These are phyloP conservation scores for Frankliniella intonsa DNA, from an alignment of 2,888 invertebrate genomes.

Conservation along the genomic window DNA sequence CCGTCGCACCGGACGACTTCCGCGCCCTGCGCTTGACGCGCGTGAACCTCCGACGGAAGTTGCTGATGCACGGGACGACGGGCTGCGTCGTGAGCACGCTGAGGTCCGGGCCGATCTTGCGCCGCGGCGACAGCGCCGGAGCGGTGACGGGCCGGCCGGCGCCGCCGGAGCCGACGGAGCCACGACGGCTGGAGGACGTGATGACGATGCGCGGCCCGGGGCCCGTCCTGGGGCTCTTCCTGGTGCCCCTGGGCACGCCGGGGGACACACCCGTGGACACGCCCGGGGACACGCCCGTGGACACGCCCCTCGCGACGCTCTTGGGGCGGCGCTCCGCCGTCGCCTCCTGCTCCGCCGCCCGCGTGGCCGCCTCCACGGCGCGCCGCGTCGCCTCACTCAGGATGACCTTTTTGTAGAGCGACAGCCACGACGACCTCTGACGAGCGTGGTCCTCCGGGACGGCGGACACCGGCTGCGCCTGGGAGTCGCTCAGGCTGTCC, in stretches of 20 bases:
- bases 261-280: background rate
- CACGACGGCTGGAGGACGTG: background rate
- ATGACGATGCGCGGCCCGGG: background rate
- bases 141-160: background rate
- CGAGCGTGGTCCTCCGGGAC: background rate
- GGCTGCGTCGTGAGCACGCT: background rate
- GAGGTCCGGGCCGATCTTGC: background rate
- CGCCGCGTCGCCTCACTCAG: background rate
- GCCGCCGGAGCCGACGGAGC: background rate
- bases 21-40: background rate
- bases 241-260: too few relatives aligned
- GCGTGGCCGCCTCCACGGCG: background rate
- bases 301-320: background rate
- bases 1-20: background rate
- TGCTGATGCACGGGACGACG: background rate
- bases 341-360: background rate
- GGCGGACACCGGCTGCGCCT: background rate
- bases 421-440: background rate
- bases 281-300: background rate
- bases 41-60: background rate
- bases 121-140: background rate
- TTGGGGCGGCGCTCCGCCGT: too few relatives aligned
- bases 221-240: background rate
- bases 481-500: too few relatives aligned
- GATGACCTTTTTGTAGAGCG: conserved; percentile 11